A percentile compares a stretch with the other conserved stretches of the same genome.
phyloP scores from a whole-genome alignment of 2,888 invertebrate species.

The Drosophila anomelani region DNA sequence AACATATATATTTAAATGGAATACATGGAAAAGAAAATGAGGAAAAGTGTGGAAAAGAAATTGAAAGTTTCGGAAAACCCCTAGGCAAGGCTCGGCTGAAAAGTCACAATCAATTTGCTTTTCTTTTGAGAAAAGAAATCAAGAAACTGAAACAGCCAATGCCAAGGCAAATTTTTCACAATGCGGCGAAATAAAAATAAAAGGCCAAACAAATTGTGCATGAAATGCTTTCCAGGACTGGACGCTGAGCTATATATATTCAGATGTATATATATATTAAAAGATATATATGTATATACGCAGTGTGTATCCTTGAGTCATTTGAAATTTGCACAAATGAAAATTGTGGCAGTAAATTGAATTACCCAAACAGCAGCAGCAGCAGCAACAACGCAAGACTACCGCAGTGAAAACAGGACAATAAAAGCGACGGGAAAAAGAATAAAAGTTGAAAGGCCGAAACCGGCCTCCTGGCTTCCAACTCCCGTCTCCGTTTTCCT shows the following conservation, averaged over 20 bases:
- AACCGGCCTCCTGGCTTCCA: conserved; percentile 13
- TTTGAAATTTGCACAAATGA: conserved; percentile 74
- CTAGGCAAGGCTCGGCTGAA: conserved; percentile 5
- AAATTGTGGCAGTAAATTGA: conserved; percentile 77
- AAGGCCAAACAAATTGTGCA: conserved; percentile 76
- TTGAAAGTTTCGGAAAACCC: not conserved
- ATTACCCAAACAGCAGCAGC: conserved; percentile 61
- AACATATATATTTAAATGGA: not conserved
- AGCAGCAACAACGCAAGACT: conserved; percentile 46
- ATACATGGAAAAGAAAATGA: not conserved
- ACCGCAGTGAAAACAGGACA: conserved; percentile 75
- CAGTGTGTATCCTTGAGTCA: conserved; percentile 53
- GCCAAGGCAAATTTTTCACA: conserved; percentile 62
- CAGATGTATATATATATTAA: conserved; percentile 1
- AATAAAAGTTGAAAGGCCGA: conserved; percentile 66
- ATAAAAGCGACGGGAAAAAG: conserved; percentile 56
- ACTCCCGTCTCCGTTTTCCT: not conserved
- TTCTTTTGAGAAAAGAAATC: not conserved
- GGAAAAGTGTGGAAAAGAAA: not conserved
- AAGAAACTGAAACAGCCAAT: conserved; percentile 50
- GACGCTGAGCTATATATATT: conserved; percentile 18
- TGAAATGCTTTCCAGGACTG: conserved; percentile 59
- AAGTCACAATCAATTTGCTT: conserved; percentile 66
- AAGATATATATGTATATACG: conserved; percentile 18
- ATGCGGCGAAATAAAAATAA: conserved; percentile 78